Conservation (phyloP, 2,797 vertebrate species). For the Halcyon badia region DNA sequence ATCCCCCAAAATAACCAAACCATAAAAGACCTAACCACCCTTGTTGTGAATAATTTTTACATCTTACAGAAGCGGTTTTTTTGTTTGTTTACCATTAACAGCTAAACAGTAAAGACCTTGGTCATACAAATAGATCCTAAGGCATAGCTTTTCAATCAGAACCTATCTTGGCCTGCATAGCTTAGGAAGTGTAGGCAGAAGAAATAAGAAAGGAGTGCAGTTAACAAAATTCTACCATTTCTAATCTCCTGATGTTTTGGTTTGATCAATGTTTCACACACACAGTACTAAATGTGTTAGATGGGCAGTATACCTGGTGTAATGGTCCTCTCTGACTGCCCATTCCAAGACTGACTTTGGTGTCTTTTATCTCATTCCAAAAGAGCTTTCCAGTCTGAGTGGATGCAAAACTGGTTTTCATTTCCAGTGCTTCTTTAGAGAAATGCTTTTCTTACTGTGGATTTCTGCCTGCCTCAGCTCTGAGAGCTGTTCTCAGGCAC, state of each 20-base stretch:
- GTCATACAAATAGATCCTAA: neutral
- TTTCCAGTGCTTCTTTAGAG: neutral
- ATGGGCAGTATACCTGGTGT: neutral
- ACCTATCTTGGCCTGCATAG: neutral
- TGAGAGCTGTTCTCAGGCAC: neutral
- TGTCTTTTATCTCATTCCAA: neutral
- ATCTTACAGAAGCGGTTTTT: neutral
- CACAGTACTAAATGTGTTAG: neutral
- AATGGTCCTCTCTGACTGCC: neutral
- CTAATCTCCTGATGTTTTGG: neutral
- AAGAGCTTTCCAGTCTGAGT: neutral
- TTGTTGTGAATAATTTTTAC: neutral
- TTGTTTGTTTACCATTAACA: neutral
- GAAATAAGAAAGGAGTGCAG: neutral
- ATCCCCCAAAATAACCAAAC: neutral
- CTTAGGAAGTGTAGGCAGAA: neutral
- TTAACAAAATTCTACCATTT: neutral
- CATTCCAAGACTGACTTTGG: neutral
- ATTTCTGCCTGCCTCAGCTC: neutral
- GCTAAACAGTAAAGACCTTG: neutral
- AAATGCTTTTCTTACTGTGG: neutral
- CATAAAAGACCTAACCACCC: rapidly evolving
- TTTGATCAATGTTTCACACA: neutral
- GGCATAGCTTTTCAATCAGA: neutral
- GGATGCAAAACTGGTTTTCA: neutral